Conservation (phyloP, 1,140 invertebrate genomes). For the Magallana gigas region DNA sequence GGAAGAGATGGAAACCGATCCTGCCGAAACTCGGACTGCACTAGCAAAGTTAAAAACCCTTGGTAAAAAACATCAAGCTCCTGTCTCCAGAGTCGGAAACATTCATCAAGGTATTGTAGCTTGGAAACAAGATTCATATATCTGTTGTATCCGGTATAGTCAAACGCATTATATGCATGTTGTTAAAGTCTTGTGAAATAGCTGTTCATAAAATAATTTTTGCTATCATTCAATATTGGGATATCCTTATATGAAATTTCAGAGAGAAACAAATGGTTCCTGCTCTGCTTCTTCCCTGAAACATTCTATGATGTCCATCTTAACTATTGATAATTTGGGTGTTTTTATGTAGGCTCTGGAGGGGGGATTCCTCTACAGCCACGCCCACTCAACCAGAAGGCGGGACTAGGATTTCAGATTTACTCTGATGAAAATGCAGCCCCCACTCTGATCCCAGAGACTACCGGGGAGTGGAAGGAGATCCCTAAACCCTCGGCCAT, state of each 20-base stretch:
- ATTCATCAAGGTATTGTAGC: conserved; percentile 61
- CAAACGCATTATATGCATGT: too few relatives aligned
- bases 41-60: conserved; percentile 68
- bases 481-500: conserved; percentile 56
- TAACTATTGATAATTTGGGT: background rate
- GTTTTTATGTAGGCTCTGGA: background rate
- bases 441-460: conserved; percentile 53
- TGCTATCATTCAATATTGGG: too few relatives aligned
- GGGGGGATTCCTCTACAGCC: background rate
- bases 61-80: conserved; percentile 67
- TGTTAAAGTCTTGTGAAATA: too few relatives aligned
- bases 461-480: conserved; percentile 70
- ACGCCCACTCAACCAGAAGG: conserved; percentile 45
- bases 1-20: conserved; percentile 46
- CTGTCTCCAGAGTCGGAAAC: conserved; percentile 65
- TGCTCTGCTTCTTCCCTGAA: too few relatives aligned
- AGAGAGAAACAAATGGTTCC: too few relatives aligned
- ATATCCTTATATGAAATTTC: too few relatives aligned
- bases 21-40: conserved; percentile 61
- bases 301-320: too few relatives aligned
- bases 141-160: too few relatives aligned
- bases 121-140: too few relatives aligned
- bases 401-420: conserved; percentile 59
- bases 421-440: conserved; percentile 71
- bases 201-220: too few relatives aligned